These are phyloP conservation scores for Rhabditoides inermis DNA, from an alignment of 2,888 invertebrate species.

Conservation along the genomic window DNA sequence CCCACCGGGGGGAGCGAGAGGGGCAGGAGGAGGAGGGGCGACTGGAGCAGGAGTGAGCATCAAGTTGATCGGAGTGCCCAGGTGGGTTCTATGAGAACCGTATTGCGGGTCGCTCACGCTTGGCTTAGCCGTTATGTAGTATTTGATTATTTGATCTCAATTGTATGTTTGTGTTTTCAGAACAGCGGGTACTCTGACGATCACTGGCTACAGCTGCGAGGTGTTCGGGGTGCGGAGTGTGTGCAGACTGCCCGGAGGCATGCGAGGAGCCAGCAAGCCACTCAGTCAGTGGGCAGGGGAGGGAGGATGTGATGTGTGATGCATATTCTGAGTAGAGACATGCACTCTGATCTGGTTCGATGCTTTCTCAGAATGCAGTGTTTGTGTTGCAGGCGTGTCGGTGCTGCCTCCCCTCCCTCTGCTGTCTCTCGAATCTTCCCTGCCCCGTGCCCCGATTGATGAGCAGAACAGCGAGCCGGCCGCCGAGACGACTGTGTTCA, in stretches of 20 bases:
- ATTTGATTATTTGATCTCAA: background rate
- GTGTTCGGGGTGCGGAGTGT: conserved; percentile 43
- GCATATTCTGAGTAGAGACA: background rate
- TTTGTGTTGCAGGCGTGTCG: conserved; percentile 13
- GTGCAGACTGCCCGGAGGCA: conserved; percentile 26
- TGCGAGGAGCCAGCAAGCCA: too few relatives aligned
- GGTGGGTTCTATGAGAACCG: conserved; percentile 12
- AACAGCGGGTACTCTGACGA: conserved; percentile 34
- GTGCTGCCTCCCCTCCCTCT: conserved; percentile 23
- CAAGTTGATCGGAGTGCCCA: conserved; percentile 40
- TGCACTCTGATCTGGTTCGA: background rate
- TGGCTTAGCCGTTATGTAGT: background rate
- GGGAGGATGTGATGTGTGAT: too few relatives aligned
- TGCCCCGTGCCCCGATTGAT: conserved; percentile 42
- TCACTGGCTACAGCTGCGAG: conserved; percentile 45
- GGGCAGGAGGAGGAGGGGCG: conserved; percentile 13
- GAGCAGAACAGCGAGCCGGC: conserved; percentile 37
- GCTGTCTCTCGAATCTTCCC: conserved; percentile 24
- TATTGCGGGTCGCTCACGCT: background rate
- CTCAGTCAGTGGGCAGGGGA: too few relatives aligned
- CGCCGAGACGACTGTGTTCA: conserved; percentile 44
- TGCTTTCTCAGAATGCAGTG: background rate
- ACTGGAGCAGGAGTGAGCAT: conserved; percentile 22
- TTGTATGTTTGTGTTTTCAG: conserved; percentile 14
- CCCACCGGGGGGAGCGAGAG: conserved; percentile 22